A percentile compares a stretch with the other conserved stretches of the same genome.
These are phyloP conservation scores for Paramisgurnus dabryanus DNA, from an alignment of 2,113 vertebrate species.

Conservation along the genomic window DNA sequence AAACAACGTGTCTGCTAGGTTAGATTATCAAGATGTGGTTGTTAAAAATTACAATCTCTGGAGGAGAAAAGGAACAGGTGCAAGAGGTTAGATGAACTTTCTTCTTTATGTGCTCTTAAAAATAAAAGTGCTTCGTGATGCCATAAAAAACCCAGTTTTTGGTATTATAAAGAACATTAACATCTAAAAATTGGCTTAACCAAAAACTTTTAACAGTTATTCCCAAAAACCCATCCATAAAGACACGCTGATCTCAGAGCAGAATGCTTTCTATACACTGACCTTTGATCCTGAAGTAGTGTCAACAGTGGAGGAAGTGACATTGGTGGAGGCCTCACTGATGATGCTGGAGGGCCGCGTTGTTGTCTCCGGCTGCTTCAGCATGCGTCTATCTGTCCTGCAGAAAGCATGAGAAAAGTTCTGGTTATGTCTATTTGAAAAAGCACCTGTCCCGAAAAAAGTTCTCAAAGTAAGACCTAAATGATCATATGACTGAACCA, in stretches of 20 bases:
- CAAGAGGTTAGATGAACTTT: neutral
- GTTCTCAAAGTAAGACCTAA: too few relatives aligned
- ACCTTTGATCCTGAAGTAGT: conserved; percentile 81
- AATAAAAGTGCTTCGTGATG: too few relatives aligned
- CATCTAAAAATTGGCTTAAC: too few relatives aligned
- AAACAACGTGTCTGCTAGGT: neutral
- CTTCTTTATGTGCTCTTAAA: neutral
- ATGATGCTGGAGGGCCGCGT: conserved; percentile 88
- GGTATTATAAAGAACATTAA: too few relatives aligned
- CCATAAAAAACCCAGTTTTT: too few relatives aligned
- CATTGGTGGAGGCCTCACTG: conserved; percentile 87
- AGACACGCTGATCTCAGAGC: too few relatives aligned
- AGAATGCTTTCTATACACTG: conserved; percentile 17
- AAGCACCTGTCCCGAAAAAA: neutral
- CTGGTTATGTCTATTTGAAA: neutral
- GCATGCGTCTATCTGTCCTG: conserved; percentile 80
- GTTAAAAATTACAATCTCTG: neutral
- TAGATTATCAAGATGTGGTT: neutral
- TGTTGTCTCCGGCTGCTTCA: conserved; percentile 61
- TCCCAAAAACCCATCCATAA: too few relatives aligned
- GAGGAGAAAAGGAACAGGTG: neutral
- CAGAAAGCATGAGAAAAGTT: neutral
- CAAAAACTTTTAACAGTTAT: too few relatives aligned
- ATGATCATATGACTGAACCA: too few relatives aligned
- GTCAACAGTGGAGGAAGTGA: conserved; percentile 86